Conservation (phyloP, 2,113 vertebrate species). For the Labeo catla region DNA sequence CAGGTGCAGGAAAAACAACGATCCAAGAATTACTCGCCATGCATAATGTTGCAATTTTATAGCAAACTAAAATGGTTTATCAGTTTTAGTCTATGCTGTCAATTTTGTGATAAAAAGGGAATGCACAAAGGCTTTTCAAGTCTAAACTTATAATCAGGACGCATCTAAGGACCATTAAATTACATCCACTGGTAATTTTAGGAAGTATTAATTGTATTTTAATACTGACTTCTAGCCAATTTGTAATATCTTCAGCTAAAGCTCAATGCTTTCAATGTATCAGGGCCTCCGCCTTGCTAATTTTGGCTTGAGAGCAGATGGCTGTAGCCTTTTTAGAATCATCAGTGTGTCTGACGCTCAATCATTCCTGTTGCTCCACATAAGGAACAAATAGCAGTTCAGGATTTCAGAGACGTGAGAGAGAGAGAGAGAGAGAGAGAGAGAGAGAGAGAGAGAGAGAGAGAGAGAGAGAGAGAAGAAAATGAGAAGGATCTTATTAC, state of each 20-base stretch:
- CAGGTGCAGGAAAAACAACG: not conserved
- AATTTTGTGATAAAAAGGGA: not conserved
- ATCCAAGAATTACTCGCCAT: not conserved
- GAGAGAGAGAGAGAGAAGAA: not conserved
- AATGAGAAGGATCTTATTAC: constrained; percentile 13
- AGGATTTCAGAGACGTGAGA: not conserved
- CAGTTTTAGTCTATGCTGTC: not conserved
- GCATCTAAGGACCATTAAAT: not conserved
- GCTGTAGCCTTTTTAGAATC: constrained; percentile 9
- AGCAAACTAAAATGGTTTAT: not conserved
- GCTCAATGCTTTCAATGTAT: not conserved
- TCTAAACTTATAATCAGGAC: not conserved
- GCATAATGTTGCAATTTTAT: not conserved
- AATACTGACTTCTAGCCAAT: not conserved
- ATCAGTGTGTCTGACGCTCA: not conserved
- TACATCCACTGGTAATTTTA: not conserved
- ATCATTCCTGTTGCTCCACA: constrained; percentile 1
- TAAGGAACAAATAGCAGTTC: constrained; percentile 10
- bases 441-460: not conserved
- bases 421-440: not conserved
- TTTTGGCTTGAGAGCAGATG: constrained; percentile 21
- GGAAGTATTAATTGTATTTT: not conserved
- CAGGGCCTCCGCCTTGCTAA: not conserved
- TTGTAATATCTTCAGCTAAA: not conserved
- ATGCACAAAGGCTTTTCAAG: not conserved